Conservation (phyloP, 2,113 vertebrate species). For the Halichoeres trimaculatus region DNA sequence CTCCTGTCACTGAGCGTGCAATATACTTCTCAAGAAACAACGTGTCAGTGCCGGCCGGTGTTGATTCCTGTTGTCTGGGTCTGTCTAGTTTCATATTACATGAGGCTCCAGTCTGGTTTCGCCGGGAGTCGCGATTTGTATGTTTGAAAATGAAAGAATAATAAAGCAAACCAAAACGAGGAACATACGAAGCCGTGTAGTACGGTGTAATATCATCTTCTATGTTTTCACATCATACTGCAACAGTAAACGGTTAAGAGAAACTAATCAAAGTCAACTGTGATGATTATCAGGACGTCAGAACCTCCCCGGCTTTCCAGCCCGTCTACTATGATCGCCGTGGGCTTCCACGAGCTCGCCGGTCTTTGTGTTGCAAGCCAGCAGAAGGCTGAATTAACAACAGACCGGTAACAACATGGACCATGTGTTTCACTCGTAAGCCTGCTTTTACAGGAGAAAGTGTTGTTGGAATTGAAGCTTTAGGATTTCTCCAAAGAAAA, state of each 20-base stretch:
- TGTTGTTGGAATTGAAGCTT: rapidly evolving
- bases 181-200: not conserved
- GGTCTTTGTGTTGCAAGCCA: conserved; percentile 67
- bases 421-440: rapidly evolving
- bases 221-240: not conserved
- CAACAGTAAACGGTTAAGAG: not conserved
- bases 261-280: not conserved
- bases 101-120: not conserved
- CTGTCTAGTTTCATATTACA: not conserved
- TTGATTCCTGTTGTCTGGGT: not conserved
- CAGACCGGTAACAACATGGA: not conserved
- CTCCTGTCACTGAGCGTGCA: not conserved
- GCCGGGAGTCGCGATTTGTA: too few relatives aligned
- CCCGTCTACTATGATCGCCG: too few relatives aligned
- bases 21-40: not conserved
- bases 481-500: not conserved
- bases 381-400: conserved; percentile 3
- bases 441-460: too few relatives aligned
- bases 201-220: not conserved
- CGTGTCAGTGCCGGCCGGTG: not conserved
- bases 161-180: not conserved
- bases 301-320: not conserved
- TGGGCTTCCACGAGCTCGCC: conserved; percentile 13
- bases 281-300: not conserved
- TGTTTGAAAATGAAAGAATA: too few relatives aligned